These are phyloP conservation scores for Drosophila subsilvestris DNA, from an alignment of 2,888 invertebrate genomes.

Conservation along the genomic window DNA sequence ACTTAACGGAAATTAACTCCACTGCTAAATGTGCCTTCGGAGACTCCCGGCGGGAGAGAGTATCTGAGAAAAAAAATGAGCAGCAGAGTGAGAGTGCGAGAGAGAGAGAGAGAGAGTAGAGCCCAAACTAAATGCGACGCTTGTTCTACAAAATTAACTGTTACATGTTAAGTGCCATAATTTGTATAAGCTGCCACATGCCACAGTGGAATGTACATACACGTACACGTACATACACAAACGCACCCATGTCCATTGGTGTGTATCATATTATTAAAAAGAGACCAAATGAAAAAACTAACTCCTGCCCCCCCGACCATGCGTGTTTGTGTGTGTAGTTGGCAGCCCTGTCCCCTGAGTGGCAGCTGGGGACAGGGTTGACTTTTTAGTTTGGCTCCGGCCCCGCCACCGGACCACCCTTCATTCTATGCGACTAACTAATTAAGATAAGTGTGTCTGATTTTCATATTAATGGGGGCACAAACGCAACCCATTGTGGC, in stretches of 20 bases:
- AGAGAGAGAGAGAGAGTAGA: background rate
- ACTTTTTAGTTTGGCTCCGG: slow-evolving; percentile 31
- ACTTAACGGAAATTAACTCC: slow-evolving; percentile 41
- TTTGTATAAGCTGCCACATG: slow-evolving; percentile 65
- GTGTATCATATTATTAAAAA: slow-evolving; percentile 35
- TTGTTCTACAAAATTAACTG: slow-evolving; percentile 70
- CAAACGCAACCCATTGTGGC: slow-evolving; percentile 65
- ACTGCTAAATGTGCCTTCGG: slow-evolving; percentile 33
- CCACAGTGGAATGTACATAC: slow-evolving; percentile 19
- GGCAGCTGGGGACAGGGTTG: slow-evolving; percentile 3
- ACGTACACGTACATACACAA: slow-evolving; percentile 11
- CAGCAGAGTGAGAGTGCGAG: background rate
- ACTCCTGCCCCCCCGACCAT: background rate
- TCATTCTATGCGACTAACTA: slow-evolving; percentile 63
- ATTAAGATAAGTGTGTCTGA: slow-evolving; percentile 80
- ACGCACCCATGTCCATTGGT: slow-evolving; percentile 16
- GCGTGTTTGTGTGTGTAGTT: slow-evolving; percentile 41
- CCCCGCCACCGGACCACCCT: too few relatives aligned
- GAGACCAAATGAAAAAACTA: slow-evolving; percentile 1
- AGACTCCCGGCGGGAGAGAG: slow-evolving; percentile 9
- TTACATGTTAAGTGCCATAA: slow-evolving; percentile 73
- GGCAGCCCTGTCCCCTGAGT: slow-evolving; percentile 27
- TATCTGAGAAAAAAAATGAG: background rate
- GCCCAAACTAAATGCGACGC: slow-evolving; percentile 58
- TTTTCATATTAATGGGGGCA: slow-evolving; percentile 80